Conservation (phyloP, 2,888 invertebrate genomes). For the Melanchra persicariae region DNA sequence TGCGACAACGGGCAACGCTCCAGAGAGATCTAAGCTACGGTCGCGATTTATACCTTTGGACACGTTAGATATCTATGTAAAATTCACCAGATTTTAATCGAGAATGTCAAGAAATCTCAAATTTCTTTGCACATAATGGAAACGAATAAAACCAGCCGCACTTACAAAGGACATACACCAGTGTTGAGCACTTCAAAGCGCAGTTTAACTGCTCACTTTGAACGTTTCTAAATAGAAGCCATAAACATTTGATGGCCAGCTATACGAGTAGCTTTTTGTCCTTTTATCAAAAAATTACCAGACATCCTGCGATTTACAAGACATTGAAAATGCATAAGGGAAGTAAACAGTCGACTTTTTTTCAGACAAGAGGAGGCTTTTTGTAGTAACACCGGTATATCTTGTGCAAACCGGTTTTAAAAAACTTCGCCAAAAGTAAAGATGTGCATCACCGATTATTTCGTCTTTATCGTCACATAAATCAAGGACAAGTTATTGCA, state of each 20-base stretch:
- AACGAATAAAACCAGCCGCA: slow-evolving; percentile 24
- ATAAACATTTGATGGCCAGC: slow-evolving; percentile 71
- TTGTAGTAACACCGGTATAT: slow-evolving; percentile 32
- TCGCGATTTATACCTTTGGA: slow-evolving; percentile 19
- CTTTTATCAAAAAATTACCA: slow-evolving; percentile 53
- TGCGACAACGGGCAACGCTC: slow-evolving; percentile 68
- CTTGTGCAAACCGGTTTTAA: slow-evolving; percentile 36
- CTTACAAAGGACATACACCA: slow-evolving; percentile 69
- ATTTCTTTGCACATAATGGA: slow-evolving; percentile 4
- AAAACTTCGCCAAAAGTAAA: slow-evolving; percentile 62
- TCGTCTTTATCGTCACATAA: slow-evolving; percentile 67
- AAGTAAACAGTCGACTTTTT: slow-evolving; percentile 34
- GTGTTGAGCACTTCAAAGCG: slow-evolving; percentile 74
- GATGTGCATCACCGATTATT: slow-evolving; percentile 69
- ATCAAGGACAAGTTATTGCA: slow-evolving; percentile 72
- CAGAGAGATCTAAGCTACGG: slow-evolving; percentile 51
- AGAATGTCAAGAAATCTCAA: slow-evolving; percentile 9
- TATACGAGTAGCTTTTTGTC: slow-evolving; percentile 63
- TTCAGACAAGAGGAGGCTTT: slow-evolving; percentile 22
- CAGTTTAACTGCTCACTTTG: slow-evolving; percentile 73
- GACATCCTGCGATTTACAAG: slow-evolving; percentile 54
- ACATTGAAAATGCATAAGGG: slow-evolving; percentile 28
- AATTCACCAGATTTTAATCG: neutral
- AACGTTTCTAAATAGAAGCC: slow-evolving; percentile 71
- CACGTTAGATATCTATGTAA: neutral